Evolutionary conservation across 2,797 vertebrate genomes (phyloP).

Genomic region (Macrochelys suwanniensis): DNA sequence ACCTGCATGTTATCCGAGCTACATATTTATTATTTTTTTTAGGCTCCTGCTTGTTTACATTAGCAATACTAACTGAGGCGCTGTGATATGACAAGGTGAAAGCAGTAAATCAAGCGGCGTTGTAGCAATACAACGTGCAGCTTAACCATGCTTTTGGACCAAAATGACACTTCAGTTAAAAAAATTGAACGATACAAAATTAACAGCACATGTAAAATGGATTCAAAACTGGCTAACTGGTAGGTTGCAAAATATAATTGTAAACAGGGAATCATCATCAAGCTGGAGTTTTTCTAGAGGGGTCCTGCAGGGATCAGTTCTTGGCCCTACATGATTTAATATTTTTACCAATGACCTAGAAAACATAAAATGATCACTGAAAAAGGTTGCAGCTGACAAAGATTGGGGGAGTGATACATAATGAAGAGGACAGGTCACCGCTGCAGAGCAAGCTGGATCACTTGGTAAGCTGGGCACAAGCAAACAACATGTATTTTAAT

Average conservation of each 20-base stretch:
- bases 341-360: neutral
- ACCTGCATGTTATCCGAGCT: neutral
- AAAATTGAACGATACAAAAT: too few relatives aligned
- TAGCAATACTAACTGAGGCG: neutral
- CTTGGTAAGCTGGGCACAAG: neutral
- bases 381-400: neutral
- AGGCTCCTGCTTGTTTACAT: neutral
- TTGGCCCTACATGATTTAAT: neutral
- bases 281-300: too few relatives aligned
- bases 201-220: too few relatives aligned
- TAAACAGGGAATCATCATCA: neutral
- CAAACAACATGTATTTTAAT: neutral
- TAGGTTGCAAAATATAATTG: too few relatives aligned
- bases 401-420: neutral
- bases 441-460: neutral
- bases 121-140: neutral
- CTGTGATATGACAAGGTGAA: rapidly evolving
- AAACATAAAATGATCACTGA: neutral
- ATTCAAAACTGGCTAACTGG: too few relatives aligned
- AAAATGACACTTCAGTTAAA: too few relatives aligned
- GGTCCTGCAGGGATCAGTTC: too few relatives aligned
- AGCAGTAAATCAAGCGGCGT: neutral
- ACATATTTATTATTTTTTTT: neutral
- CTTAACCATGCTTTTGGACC: neutral
- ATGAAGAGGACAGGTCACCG: neutral